Evolutionary conservation across 2,888 invertebrate species (phyloP).

Genomic region (Anorthoa munda): DNA sequence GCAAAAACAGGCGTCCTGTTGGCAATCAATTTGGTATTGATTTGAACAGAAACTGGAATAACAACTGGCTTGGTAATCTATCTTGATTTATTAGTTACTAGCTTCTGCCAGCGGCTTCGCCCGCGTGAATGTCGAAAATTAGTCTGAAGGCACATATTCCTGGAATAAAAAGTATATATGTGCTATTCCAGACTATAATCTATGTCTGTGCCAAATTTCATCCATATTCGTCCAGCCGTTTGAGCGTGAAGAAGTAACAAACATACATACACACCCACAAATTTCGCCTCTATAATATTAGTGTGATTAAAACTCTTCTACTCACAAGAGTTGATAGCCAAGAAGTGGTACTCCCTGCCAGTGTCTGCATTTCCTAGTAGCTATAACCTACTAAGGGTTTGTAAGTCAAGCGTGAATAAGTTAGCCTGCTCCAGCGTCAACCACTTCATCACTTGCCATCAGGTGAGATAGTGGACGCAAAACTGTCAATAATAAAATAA

Average conservation of each 20-base stretch:
- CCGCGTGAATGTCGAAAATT: too few species aligned
- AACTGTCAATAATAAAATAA: too few species aligned
- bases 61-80: conserved; percentile 90
- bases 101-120: too few species aligned
- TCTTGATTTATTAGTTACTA: not conserved
- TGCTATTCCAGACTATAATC: too few species aligned
- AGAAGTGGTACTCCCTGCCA: too few species aligned
- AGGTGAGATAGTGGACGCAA: not conserved
- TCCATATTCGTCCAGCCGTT: too few species aligned
- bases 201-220: too few species aligned
- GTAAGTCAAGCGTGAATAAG: not conserved
- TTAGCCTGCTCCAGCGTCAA: not conserved
- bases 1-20: conserved; percentile 89
- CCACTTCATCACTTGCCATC: not conserved
- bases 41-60: conserved; percentile 90
- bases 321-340: not conserved
- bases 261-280: too few species aligned
- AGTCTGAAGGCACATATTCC: too few species aligned
- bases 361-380: not conserved
- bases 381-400: not conserved
- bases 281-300: too few species aligned
- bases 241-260: too few species aligned
- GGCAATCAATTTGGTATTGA: conserved; percentile 92
- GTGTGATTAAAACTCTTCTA: not conserved
- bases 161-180: too few species aligned